Evolutionary conservation across 2,888 invertebrate species (phyloP).

Genomic region (Coleophora deauratella): DNA sequence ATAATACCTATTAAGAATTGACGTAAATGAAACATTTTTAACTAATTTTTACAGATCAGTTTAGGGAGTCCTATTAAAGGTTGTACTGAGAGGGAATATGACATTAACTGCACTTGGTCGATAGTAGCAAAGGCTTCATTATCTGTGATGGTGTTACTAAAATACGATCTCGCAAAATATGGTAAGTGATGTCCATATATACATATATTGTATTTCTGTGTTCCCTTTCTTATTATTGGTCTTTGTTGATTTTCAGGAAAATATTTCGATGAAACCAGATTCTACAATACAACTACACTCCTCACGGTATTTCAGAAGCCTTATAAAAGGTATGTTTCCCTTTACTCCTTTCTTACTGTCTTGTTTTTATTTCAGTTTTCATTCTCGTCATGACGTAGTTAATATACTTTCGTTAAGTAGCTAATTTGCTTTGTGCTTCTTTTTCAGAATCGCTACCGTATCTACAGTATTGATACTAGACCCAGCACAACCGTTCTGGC

Average conservation of each 20-base stretch:
- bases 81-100: conserved; percentile 20
- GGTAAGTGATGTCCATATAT: conserved; percentile 27
- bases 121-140: conserved; percentile 38
- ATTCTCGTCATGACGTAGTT: too few species aligned
- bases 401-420: too few species aligned
- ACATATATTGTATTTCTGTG: not conserved
- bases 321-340: too few species aligned
- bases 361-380: too few species aligned
- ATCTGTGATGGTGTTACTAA: conserved; percentile 33
- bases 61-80: conserved; percentile 32
- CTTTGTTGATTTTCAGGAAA: conserved; percentile 28
- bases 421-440: too few species aligned
- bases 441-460: conserved; percentile 12
- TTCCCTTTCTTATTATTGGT: too few species aligned
- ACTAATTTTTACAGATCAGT: conserved; percentile 37
- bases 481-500: conserved; percentile 44
- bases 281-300: conserved; percentile 33
- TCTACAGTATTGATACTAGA: conserved; percentile 37
- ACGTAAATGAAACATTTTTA: too few species aligned
- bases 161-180: conserved; percentile 32
- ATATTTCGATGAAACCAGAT: conserved; percentile 25
- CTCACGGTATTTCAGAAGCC: conserved; percentile 10
- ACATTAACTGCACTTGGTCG: conserved; percentile 31
- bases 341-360: too few species aligned
- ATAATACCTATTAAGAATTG: too few species aligned